Conservation (phyloP, 2,797 vertebrate genomes). For the Sylvilagus floridanus region DNA sequence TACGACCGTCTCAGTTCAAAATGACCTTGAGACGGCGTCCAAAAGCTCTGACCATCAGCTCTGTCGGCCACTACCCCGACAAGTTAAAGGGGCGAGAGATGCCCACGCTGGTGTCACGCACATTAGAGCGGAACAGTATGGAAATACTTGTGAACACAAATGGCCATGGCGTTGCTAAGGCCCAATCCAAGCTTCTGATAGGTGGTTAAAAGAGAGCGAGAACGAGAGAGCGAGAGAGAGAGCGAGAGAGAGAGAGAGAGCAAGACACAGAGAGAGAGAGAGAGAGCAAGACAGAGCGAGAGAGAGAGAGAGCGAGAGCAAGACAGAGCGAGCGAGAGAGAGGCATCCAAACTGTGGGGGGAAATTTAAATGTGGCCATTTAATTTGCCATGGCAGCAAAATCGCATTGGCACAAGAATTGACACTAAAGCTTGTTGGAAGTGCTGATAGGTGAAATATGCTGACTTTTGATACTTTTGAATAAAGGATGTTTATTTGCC, state of each 20-base stretch:
- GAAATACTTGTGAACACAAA: not conserved
- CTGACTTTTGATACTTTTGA: conserved; percentile 56
- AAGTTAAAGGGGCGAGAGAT: not conserved
- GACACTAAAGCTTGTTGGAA: not conserved
- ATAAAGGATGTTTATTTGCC: conserved; percentile 57
- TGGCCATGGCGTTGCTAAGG: not conserved
- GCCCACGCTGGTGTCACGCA: not conserved
- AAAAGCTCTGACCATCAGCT: not conserved
- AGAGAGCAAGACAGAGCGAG: not conserved
- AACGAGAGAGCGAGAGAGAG: too few relatives aligned
- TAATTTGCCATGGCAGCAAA: conserved; percentile 6
- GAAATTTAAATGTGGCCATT: conserved; percentile 26
- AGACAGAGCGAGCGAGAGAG: too few relatives aligned
- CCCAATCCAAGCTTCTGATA: not conserved
- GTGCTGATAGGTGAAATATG: conserved; percentile 32
- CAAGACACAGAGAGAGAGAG: too few relatives aligned
- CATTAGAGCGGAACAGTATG: not conserved
- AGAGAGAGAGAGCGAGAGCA: not conserved
- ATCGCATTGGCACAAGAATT: not conserved
- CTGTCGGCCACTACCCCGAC: not conserved
- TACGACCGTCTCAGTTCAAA: not conserved
- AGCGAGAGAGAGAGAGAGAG: not conserved
- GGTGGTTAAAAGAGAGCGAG: not conserved
- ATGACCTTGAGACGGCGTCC: not conserved
- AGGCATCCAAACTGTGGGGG: not conserved